Evolutionary conservation across 2,797 vertebrate species (phyloP).

Genomic region (Anguilla obscura): DNA sequence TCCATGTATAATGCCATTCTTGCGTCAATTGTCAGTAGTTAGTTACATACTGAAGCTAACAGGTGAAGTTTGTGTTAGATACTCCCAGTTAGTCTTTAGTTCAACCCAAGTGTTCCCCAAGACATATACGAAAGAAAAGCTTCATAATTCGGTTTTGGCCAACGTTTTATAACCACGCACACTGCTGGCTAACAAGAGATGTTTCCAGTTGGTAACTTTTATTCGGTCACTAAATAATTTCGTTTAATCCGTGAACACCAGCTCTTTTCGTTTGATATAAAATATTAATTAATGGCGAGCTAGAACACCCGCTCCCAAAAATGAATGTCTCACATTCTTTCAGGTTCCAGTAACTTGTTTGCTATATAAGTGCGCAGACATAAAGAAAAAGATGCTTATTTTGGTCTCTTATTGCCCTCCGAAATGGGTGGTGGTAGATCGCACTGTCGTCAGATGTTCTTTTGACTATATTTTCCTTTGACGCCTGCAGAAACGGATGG

Average conservation of each 20-base stretch:
- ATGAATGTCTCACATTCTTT: slow-evolving; percentile 22
- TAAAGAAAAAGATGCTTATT: slow-evolving; percentile 43
- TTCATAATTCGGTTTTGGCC: slow-evolving; percentile 12
- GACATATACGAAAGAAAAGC: slow-evolving; percentile 5
- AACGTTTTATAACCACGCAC: background rate
- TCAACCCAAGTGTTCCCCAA: slow-evolving; percentile 25
- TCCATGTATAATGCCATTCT: slow-evolving; percentile 1
- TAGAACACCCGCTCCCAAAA: background rate
- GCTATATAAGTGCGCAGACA: slow-evolving; percentile 17
- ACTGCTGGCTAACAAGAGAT: background rate
- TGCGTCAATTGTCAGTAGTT: slow-evolving; percentile 12
- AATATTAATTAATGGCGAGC: slow-evolving; percentile 19
- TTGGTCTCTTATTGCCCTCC: slow-evolving; percentile 66
- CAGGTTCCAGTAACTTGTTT: slow-evolving; percentile 24
- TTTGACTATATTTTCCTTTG: slow-evolving; percentile 59
- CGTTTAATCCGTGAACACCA: background rate
- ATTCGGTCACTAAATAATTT: background rate
- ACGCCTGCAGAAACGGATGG: slow-evolving; percentile 63
- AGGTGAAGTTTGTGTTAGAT: slow-evolving; percentile 14
- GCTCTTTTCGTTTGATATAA: background rate
- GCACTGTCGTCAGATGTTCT: slow-evolving; percentile 45
- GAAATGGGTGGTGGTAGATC: slow-evolving; percentile 45
- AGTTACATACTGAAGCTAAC: slow-evolving; percentile 16
- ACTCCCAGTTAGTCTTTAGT: slow-evolving; percentile 6
- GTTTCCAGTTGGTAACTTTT: slow-evolving; percentile 26